Evolutionary conservation across 2,888 invertebrate genomes (phyloP), one percentile per base, ranked within the genome.

Genomic region (Tanytarsus gracilentus): DNA sequence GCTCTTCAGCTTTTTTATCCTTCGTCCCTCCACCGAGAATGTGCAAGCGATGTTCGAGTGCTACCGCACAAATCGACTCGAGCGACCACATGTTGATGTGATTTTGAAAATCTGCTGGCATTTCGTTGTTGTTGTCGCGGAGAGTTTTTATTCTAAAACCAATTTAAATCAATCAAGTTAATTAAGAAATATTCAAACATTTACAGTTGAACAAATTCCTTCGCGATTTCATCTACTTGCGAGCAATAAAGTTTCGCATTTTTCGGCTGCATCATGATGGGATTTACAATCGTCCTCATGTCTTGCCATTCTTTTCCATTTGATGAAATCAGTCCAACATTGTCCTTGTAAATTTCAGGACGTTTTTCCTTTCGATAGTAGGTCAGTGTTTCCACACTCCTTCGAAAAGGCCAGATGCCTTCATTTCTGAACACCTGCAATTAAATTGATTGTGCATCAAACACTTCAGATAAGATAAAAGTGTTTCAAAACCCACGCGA

Each of bases 291-390:
- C 2, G 77, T 77, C 18, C 83, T 73, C 60, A 82, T 75, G 58
- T 78, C 73, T 51, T 80, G 76, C 83, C 83, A 83, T 65, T 81
- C 75, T 9, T 76, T 72, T 2, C 81, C 83, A 71, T 83, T 78
- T 25, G 76, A 76, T 18, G n/a, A 66, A 40, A 69, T 67, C 16
- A 69, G 62, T 16, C 70, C 69, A 9, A 63, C 63, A 14, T 64
- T 59, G 4, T 65, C 69, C 30, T 66, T 66, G 63, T 75, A 77
- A 3, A 77, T 62, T 61, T 74, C 71, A 6, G 72, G 69, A 23
- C 76, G 70, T 11, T 69, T 61, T 63, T 68, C 65, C 6, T 66
- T 66, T 9, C 76, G 68, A 65, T 77, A 77, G 61, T 73, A 66
- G 4, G 64, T 63, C 23, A 77, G 64, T 0, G 72, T 66, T 8